Evolutionary conservation across 1,140 invertebrate species (phyloP).

Genomic region (Elysia chlorotica): DNA sequence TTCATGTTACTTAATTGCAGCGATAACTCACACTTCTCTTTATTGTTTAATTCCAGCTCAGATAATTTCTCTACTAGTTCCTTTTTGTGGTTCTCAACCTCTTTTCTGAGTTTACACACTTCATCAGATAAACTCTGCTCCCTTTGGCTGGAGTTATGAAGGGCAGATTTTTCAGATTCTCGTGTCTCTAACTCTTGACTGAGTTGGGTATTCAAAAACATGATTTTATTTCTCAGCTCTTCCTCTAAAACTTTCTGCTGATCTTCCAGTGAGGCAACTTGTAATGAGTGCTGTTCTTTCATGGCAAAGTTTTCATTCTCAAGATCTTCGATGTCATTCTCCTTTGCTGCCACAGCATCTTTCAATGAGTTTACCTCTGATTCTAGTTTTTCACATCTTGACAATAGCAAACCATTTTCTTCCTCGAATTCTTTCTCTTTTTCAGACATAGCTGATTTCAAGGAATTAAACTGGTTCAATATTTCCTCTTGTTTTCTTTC

Average conservation of each 20-base stretch:
- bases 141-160: background rate
- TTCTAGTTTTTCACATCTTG: background rate
- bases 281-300: background rate
- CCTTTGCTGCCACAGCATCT: too few species aligned
- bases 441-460: background rate
- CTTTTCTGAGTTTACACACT: background rate
- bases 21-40: background rate
- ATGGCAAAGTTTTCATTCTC: too few species aligned
- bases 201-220: constrained; percentile 10
- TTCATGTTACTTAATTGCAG: constrained; percentile 2
- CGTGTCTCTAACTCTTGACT: background rate
- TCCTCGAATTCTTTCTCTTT: background rate
- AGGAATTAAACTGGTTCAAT: background rate
- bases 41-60: constrained; percentile 23
- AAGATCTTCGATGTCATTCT: too few species aligned
- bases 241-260: background rate
- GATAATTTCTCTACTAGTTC: background rate
- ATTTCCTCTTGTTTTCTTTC: background rate
- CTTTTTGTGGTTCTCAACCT: constrained; percentile 4
- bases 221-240: constrained; percentile 8
- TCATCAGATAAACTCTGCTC: background rate
- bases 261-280: background rate
- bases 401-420: background rate
- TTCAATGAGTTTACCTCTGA: background rate
- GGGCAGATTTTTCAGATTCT: background rate